phyloP scores from a whole-genome alignment of 2,113 vertebrate species.

The Amblyopsis rosae region DNA sequence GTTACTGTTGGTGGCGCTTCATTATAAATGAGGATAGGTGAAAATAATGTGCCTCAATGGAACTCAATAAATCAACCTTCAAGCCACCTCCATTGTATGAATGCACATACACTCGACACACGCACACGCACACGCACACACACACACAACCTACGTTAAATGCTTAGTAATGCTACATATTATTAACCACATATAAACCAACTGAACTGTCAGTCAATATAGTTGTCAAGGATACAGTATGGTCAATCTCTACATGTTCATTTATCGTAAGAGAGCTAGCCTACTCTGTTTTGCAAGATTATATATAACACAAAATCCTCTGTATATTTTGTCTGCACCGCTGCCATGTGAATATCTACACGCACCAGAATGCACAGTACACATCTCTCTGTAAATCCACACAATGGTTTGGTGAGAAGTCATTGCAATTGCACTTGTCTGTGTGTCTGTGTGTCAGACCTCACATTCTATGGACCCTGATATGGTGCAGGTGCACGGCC shows the following conservation, averaged over 20 bases:
- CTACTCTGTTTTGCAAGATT: no score
- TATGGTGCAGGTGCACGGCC: constrained; percentile 94
- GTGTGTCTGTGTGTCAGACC: constrained; percentile 88
- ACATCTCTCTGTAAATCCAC: constrained; percentile 33
- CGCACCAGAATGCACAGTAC: constrained; percentile 12
- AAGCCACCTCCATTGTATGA: constrained; percentile 10
- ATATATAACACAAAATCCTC: no score
- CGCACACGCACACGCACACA: constrained; percentile 13
- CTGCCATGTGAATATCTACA: no score
- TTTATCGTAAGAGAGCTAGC: no score
- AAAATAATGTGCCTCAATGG: background rate
- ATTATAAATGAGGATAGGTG: background rate
- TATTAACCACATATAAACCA: no score
- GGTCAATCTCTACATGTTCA: no score
- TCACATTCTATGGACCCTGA: constrained; percentile 98
- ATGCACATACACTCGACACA: constrained; percentile 13
- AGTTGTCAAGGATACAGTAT: no score
- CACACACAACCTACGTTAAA: constrained; percentile 5
- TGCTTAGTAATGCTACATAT: no score
- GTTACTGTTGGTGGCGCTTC: constrained; percentile 4
- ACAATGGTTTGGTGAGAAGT: constrained; percentile 53
- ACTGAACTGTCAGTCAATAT: no score
- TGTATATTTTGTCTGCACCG: background rate
- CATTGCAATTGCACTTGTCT: constrained; percentile 59
- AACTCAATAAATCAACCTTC: constrained; percentile 23